Evolutionary conservation across 2,888 invertebrate genomes (phyloP), one percentile per base, ranked within the genome.

Genomic region (Andrena bicolor): DNA sequence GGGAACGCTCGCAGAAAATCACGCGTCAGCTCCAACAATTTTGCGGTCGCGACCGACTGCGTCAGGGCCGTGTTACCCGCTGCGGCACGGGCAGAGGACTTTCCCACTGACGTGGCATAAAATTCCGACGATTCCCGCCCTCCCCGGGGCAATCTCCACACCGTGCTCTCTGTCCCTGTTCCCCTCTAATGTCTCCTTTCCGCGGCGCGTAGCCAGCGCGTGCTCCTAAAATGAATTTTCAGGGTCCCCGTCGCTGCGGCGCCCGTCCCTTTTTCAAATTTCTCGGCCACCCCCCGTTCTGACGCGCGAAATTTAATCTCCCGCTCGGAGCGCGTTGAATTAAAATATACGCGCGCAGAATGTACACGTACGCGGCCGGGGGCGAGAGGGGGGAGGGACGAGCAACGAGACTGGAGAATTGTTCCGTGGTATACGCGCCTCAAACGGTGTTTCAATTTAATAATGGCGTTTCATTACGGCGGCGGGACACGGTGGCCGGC

Each of bases 231-330:
- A 61, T 26, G 30, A 23, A 8, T 51, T 56, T 56, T 10, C 56
- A 23, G 2, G 56, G 8, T 10, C 56, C 20, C 51, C 51, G n/a
- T 20, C 56, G 56, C 16, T 41, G 41, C 10, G 64, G 61, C 58
- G 23, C 23, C 23, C 66, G 74, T 81, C 73, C 78, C 80, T 81
- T 85, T 88, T 84, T 74, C 72, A 88, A 88, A 88, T 88, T 86
- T 88, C 86, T 64, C 78, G 58, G 51, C 63, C 77, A 61, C 63
- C 71, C 65, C 71, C 64, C 63, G 41, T 74, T 82, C 78, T 74
- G 76, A 69, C 83, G 74, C 78, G 81, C 82, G 76, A 86, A 88
- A 88, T 88, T 88, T 86, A 88, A 88, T 88, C 87, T 88, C 78
- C 76, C 35, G 80, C 74, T 83, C 63, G 83, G 74, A 76, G 76